These are phyloP conservation scores for Murina feae DNA, from an alignment of 2,113 vertebrate genomes.

Conservation along the genomic window DNA sequence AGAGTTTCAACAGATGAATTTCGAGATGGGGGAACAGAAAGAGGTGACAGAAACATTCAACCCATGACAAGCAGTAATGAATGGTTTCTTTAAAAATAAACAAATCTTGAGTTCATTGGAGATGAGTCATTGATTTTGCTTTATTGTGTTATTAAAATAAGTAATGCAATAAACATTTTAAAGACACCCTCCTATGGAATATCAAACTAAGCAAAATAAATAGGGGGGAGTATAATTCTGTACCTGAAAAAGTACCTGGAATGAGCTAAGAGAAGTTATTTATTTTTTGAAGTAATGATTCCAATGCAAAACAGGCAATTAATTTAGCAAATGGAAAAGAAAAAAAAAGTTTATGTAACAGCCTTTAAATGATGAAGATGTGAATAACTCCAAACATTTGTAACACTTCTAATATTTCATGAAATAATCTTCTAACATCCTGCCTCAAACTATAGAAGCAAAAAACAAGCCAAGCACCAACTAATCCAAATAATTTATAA, in stretches of 20 bases:
- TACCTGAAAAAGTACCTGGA: background rate
- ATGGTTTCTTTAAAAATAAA: background rate
- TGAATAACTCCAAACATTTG: slow-evolving; percentile 24
- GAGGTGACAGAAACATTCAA: background rate
- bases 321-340: background rate
- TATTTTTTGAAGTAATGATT: background rate
- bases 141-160: background rate
- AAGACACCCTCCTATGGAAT: background rate
- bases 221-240: background rate
- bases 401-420: background rate
- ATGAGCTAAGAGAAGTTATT: background rate
- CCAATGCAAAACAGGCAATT: background rate
- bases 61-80: background rate
- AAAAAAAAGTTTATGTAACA: background rate
- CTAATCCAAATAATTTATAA: slow-evolving; percentile 6
- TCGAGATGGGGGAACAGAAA: background rate
- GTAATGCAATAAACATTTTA: background rate
- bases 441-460: background rate
- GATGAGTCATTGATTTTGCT: background rate
- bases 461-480: background rate
- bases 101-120: background rate
- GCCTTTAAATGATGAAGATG: background rate
- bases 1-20: too few relatives aligned
- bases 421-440: background rate
- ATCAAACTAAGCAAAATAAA: background rate